phyloP scores from a whole-genome alignment of 1,140 invertebrate genomes.

The Cydia pomonella region DNA sequence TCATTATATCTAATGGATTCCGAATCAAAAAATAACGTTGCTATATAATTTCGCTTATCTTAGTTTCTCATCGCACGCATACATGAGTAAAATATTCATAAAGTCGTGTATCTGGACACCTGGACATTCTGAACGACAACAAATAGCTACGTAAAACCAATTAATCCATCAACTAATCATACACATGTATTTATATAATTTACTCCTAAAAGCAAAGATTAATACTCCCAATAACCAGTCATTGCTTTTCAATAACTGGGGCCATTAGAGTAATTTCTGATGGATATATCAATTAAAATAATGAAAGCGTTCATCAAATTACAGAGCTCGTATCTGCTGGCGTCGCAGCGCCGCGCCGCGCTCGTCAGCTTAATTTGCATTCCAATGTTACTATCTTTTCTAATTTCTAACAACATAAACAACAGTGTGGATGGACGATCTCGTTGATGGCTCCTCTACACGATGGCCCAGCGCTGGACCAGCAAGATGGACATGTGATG shows the following conservation, averaged over 20 bases:
- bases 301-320: slow-evolving; percentile 17
- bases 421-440: no score
- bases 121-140: no score
- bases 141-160: no score
- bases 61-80: no score
- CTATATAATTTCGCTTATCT: no score
- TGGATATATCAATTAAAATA: slow-evolving; percentile 11
- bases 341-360: background rate
- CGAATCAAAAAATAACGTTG: no score
- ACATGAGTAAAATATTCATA: no score
- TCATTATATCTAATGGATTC: no score
- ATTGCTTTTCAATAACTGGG: background rate
- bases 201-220: background rate
- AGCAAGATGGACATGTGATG: no score
- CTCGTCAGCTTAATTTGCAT: background rate
- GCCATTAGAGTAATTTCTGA: slow-evolving; percentile 3
- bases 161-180: background rate
- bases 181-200: background rate
- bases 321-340: background rate
- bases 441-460: no score
- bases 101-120: no score
- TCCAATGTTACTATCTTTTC: background rate
- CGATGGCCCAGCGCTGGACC: no score
- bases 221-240: background rate
- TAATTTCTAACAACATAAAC: background rate